Percentiles rank a stretch among this genome's conserved stretches.
Conservation (phyloP, 2,888 invertebrate species). For the Melinaea menophilus region DNA sequence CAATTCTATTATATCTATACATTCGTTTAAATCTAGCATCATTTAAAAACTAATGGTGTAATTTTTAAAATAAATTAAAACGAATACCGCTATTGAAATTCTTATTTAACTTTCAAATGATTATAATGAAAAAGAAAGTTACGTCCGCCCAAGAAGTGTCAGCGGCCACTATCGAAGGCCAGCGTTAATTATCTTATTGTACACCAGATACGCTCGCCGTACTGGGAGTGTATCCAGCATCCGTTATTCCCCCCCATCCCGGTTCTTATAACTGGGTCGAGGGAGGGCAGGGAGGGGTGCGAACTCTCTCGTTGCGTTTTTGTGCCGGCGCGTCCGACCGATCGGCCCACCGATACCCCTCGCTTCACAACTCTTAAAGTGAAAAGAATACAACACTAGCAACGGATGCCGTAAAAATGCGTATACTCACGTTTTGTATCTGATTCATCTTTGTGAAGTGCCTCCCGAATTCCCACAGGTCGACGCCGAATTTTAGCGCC, state of each 20-base stretch:
- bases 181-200: slow-evolving; percentile 40
- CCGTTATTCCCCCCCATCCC: slow-evolving; percentile 40
- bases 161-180: slow-evolving; percentile 32
- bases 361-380: slow-evolving; percentile 49
- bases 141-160: neutral
- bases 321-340: slow-evolving; percentile 63
- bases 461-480: slow-evolving; percentile 92
- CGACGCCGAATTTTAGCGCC: slow-evolving; percentile 94
- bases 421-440: slow-evolving; percentile 87
- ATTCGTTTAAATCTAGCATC: slow-evolving; percentile 5
- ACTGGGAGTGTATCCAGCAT: slow-evolving; percentile 41
- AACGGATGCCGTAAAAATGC: slow-evolving; percentile 24
- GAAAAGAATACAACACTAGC: slow-evolving; percentile 36
- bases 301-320: slow-evolving; percentile 55
- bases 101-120: neutral
- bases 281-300: slow-evolving; percentile 40
- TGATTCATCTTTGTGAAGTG: slow-evolving; percentile 93
- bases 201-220: slow-evolving; percentile 31
- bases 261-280: slow-evolving; percentile 56
- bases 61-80: too few species aligned
- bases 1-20: too few species aligned
- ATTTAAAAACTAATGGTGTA: neutral
- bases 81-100: too few species aligned
- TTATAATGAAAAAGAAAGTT: slow-evolving; percentile 1
- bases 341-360: slow-evolving; percentile 43